These are phyloP conservation scores for Zenarchopterus dispar DNA, from an alignment of 2,797 vertebrate genomes.

Conservation along the genomic window DNA sequence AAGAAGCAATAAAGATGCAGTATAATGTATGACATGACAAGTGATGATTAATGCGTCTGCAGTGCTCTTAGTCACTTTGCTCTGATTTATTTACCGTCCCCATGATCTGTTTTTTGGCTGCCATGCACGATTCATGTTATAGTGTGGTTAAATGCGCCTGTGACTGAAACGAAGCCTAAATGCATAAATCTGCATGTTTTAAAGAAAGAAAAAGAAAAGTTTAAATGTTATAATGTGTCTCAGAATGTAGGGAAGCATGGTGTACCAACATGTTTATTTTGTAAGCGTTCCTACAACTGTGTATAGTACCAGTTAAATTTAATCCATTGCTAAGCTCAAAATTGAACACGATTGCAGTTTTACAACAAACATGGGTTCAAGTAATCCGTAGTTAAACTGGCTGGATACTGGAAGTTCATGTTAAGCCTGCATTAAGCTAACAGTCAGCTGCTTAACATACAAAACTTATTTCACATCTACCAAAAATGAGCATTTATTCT, in stretches of 20 bases:
- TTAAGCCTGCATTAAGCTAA: too few relatives aligned
- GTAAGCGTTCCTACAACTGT: not conserved
- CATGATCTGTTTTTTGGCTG: constrained; percentile 36
- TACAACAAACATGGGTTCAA: too few relatives aligned
- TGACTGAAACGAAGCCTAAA: constrained; percentile 30
- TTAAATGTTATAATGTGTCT: not conserved
- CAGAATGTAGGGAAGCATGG: not conserved
- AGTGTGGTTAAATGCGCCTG: constrained; percentile 31
- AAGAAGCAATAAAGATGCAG: constrained; percentile 44
- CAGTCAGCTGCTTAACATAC: too few relatives aligned
- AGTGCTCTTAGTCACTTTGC: constrained; percentile 48
- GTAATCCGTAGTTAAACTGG: too few relatives aligned
- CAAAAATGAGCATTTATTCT: too few relatives aligned
- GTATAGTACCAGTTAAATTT: too few relatives aligned
- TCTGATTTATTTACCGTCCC: constrained; percentile 53
- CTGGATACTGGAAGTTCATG: too few relatives aligned
- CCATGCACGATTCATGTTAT: constrained; percentile 22
- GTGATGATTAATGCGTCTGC: constrained; percentile 52
- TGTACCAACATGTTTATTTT: constrained; percentile 10
- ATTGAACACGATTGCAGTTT: too few relatives aligned
- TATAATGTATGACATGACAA: constrained; percentile 19
- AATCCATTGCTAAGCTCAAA: too few relatives aligned
- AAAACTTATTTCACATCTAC: too few relatives aligned
- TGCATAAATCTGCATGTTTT: not conserved
- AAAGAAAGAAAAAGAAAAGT: not conserved